Evolutionary conservation across 2,888 invertebrate genomes (phyloP), one percentile per base, ranked within the genome.

Genomic region (Lepidonotus clava): DNA sequence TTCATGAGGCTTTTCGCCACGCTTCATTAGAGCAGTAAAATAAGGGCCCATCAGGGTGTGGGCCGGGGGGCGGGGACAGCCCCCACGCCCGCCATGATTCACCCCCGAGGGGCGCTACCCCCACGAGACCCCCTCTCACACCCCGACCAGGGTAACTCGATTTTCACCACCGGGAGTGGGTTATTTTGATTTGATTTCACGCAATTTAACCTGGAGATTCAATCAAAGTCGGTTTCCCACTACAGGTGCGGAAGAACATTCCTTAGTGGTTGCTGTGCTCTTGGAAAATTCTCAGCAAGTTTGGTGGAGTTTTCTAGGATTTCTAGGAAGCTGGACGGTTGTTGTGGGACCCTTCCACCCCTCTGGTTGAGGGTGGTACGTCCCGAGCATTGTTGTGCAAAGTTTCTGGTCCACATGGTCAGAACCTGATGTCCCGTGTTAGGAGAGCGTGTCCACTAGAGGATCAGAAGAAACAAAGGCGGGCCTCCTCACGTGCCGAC

Each of bases 11-110:
- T 11, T 4, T 2, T 28, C 28, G 61, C 28, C 61, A 61, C 14
- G 61, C 61, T 61, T 61, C 61, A 24, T 61, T 61, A 61, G 61
- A 61, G 61, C 61, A 32, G 61, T 11, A 61, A 61, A 61, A 61
- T 61, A 61, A 61, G 61, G 61, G 61, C 11, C 61, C 24, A 32
- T 61, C 61, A 61, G 61, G 61, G 61, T 18, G 46, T 6, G 61
- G 61, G 21, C 24, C 28, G 2, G 11, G 18, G 28, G 28, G 2
- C 11, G 5, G 61, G 61, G 61, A 61, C 28, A 32, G 61, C 5
- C 61, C n/a, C 61, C 61, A 32, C 11, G 61, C 46, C 24, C 28
- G 61, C 28, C n/a, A 32, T 61, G 61, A 61, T n/a, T 61, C 61
- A 61, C 61, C 61, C n/a, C n/a, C 61, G 2, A 28, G 61, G 61